Evolutionary conservation across 2,888 invertebrate genomes (phyloP), one percentile per base, ranked within the genome.

Genomic region (Ochropleura plecta): DNA sequence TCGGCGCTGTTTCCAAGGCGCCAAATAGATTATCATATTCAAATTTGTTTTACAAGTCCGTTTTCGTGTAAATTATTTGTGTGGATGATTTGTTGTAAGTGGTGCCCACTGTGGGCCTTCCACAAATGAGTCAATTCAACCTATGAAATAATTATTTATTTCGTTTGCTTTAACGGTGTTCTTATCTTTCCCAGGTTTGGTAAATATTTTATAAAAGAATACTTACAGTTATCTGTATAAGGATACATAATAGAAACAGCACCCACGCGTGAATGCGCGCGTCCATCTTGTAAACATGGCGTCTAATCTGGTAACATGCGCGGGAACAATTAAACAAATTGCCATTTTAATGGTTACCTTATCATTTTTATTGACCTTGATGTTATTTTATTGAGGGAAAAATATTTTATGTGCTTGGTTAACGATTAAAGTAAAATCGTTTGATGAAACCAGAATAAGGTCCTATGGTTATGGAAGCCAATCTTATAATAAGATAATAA

Each of bases 261-360:
- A 92, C 93, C 93, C 93, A 93, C 90, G 93, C 93, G 90, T 92
- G 93, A 92, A 92, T 92, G 83, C 88, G 90, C 82, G 87, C 92
- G 91, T 89, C 93, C 96, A 96, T 96, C 91, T 93, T 95, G 90
- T 85, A 89, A 92, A 88, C 96, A 95, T 95, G 93, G 93, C 93
- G 93, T 82, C 90, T 83, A 82, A 88, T 70, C 64, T 83, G 78
- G 78, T 79, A 86, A 85, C 79, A 78, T 75, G 75, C 81, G 77
- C 72, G 70, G 73, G 51, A 74, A 83, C 81, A 88, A 91, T 91
- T 91, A 90, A 79, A 83, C 84, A 84, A 91, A 92, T 92, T 91
- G 92, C 80, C 91, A 92, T 93, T 94, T 88, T 77, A 53, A 67
- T 67, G 44, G 53, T 7, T 69, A 3, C 69, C 63, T 78, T 80